Evolutionary conservation across 2,888 invertebrate species (phyloP).

Genomic region (Metopia argyrocephala): DNA sequence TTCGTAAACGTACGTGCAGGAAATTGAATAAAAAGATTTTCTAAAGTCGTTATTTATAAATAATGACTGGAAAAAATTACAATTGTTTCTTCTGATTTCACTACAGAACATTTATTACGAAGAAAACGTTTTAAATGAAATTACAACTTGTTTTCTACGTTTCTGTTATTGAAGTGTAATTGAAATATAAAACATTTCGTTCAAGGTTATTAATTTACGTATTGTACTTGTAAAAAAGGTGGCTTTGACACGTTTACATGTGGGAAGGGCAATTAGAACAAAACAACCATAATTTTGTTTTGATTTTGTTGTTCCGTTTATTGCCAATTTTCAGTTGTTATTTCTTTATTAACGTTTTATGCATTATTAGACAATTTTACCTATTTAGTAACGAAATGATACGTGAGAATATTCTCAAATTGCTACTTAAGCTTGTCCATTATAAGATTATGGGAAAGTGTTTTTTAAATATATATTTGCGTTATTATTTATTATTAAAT

Average conservation of each 20-base stretch:
- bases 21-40: slow-evolving; percentile 33
- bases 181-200: no score
- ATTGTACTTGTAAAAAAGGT: not conserved
- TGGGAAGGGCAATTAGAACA: not conserved
- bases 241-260: not conserved
- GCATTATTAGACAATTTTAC: slow-evolving; percentile 3
- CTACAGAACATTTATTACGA: no score
- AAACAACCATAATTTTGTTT: not conserved
- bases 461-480: no score
- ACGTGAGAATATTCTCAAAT: slow-evolving; percentile 33
- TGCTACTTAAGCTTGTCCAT: slow-evolving; percentile 26
- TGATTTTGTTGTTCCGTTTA: not conserved
- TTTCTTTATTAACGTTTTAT: slow-evolving; percentile 1
- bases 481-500: no score
- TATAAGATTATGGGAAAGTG: no score
- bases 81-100: no score
- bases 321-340: not conserved
- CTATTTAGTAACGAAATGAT: not conserved
- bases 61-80: no score
- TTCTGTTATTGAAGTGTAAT: no score
- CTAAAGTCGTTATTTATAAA: no score
- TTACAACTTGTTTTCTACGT: no score
- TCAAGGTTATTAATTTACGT: not conserved
- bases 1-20: slow-evolving; percentile 37
- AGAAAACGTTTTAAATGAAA: no score